Evolutionary conservation across 2,113 vertebrate species (phyloP).

Genomic region (Pelecanoides urinatrix): DNA sequence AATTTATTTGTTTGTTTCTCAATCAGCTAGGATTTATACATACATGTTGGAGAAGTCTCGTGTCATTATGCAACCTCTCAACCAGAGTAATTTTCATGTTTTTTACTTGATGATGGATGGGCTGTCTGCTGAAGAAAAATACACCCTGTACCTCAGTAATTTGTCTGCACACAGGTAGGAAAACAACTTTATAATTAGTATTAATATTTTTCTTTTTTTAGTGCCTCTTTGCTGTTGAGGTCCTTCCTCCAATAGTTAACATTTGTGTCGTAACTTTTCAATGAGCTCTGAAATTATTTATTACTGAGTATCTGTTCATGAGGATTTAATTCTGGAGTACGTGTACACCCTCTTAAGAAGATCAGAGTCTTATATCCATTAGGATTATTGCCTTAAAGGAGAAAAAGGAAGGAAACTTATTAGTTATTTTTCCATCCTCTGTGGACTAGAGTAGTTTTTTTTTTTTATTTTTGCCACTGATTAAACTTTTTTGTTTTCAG

Average conservation of each 20-base stretch:
- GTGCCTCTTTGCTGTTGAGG: not conserved
- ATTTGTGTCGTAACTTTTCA: not conserved
- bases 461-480: not conserved
- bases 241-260: not conserved
- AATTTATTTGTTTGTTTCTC: slow-evolving; percentile 39
- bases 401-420: not conserved
- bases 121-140: slow-evolving; percentile 86
- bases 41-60: slow-evolving; percentile 94
- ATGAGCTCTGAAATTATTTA: not conserved
- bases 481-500: not conserved
- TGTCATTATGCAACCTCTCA: slow-evolving; percentile 74
- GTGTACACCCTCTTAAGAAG: not conserved
- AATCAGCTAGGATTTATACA: slow-evolving; percentile 81
- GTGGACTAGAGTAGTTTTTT: not conserved
- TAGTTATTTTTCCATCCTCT: not conserved
- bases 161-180: slow-evolving; percentile 79
- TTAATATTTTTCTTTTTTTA: not conserved
- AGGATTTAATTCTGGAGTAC: not conserved
- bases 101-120: slow-evolving; percentile 92
- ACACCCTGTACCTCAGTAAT: slow-evolving; percentile 80
- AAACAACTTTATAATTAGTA: not conserved
- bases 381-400: not conserved
- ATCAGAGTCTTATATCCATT: not conserved
- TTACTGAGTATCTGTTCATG: not conserved
- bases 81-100: slow-evolving; percentile 88